phyloP scores from a whole-genome alignment of 2,888 invertebrate species.

The Petrolisthes cinctipes region DNA sequence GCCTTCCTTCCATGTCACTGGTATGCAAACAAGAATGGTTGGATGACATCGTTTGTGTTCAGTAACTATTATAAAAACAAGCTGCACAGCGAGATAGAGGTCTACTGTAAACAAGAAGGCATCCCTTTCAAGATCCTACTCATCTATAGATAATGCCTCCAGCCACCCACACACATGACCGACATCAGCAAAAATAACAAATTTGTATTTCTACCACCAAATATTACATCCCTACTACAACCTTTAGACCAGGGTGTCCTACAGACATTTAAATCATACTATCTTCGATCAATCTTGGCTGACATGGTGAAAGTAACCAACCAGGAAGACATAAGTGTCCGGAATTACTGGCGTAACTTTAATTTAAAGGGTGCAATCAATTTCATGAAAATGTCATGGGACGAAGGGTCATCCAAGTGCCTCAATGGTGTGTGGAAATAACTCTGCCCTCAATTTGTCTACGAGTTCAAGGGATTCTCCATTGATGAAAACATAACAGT shows the following conservation, averaged over 20 bases:
- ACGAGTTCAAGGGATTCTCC: background rate
- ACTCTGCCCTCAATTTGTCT: too few relatives aligned
- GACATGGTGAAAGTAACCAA: background rate
- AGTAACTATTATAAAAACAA: background rate
- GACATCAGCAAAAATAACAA: background rate
- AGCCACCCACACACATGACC: background rate
- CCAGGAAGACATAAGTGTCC: background rate
- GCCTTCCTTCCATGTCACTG: background rate
- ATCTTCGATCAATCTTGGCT: background rate
- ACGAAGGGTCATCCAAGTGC: background rate
- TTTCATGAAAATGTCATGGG: constrained; percentile 1
- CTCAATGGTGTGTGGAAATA: constrained; percentile 10
- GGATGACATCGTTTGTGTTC: background rate
- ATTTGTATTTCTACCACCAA: background rate
- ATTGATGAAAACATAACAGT: background rate
- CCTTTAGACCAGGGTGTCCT: background rate
- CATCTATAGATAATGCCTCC: background rate
- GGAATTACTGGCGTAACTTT: background rate
- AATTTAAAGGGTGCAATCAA: background rate
- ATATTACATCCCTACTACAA: constrained; percentile 4
- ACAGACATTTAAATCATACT: background rate
- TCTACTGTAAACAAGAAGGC: background rate
- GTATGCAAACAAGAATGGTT: background rate
- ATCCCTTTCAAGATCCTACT: background rate
- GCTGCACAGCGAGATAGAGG: background rate